These are phyloP conservation scores for Sus cebifrons DNA, from an alignment of 2,797 vertebrate species.

Conservation along the genomic window DNA sequence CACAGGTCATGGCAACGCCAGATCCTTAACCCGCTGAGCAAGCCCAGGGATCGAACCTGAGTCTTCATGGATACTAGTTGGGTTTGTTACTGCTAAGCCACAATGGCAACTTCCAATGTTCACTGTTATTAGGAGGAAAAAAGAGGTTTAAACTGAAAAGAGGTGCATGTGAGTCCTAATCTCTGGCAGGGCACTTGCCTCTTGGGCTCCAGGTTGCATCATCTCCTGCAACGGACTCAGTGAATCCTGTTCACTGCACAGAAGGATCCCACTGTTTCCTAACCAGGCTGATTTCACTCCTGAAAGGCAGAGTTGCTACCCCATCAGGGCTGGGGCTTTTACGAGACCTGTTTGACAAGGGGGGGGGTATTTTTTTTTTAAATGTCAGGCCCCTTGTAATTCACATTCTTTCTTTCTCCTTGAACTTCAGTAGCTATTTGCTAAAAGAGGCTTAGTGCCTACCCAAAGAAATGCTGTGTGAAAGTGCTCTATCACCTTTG, in stretches of 20 bases:
- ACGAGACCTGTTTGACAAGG: background rate
- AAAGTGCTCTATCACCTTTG: background rate
- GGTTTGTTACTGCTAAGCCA: no score
- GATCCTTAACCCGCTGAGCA: no score
- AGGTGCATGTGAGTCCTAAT: background rate
- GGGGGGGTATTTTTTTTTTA: background rate
- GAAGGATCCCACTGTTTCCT: background rate
- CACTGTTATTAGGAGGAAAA: background rate
- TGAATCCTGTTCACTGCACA: no score
- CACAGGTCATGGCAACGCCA: no score
- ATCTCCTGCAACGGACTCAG: fast-evolving
- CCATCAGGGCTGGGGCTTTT: background rate
- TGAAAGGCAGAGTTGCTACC: background rate
- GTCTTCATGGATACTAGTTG: no score
- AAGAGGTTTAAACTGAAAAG: background rate
- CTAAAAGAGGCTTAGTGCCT: background rate
- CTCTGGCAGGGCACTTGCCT: background rate
- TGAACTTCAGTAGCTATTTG: background rate
- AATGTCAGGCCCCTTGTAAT: background rate
- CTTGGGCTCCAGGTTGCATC: background rate
- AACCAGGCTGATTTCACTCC: background rate
- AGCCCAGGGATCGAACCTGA: no score
- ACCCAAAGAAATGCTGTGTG: background rate
- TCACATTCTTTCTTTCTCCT: background rate
- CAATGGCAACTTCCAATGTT: no score